These are phyloP conservation scores for Cydia amplana DNA, from an alignment of 1,140 invertebrate species.

Conservation along the genomic window DNA sequence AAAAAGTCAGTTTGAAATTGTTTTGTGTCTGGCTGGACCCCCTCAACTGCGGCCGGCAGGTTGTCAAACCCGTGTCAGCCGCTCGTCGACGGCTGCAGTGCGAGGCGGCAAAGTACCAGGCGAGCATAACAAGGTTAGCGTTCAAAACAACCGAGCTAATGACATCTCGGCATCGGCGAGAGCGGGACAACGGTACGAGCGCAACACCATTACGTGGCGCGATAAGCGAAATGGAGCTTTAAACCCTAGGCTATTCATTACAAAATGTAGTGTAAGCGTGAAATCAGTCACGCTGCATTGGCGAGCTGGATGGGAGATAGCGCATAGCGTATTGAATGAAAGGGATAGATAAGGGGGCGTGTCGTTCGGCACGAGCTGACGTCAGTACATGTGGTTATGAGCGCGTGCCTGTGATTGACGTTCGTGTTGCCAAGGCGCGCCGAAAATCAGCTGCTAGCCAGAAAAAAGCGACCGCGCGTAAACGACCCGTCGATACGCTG, in stretches of 20 bases:
- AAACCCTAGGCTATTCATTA: conserved; percentile 39
- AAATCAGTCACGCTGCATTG: conserved; percentile 54
- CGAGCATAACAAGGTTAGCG: conserved; percentile 53
- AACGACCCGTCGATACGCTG: conserved; percentile 38
- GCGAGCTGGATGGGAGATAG: conserved; percentile 48
- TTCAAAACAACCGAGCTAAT: conserved; percentile 36
- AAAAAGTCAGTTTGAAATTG: conserved; percentile 22
- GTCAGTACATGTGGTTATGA: conserved; percentile 56
- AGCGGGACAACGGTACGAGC: conserved; percentile 43
- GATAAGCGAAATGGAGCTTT: conserved; percentile 44
- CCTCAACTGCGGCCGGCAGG: conserved; percentile 43
- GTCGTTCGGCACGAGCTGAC: conserved; percentile 48
- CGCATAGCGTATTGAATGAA: conserved; percentile 39
- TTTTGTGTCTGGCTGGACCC: conserved; percentile 23
- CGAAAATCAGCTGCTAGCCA: conserved; percentile 71
- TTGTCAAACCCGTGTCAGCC: conserved; percentile 71
- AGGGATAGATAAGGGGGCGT: conserved; percentile 57
- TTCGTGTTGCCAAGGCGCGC: conserved; percentile 53
- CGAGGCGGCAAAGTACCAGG: conserved; percentile 78
- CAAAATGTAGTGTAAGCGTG: conserved; percentile 37
- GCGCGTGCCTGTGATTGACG: conserved; percentile 58
- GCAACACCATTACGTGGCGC: conserved; percentile 34
- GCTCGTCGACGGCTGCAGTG: conserved; percentile 69
- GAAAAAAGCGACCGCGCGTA: conserved; percentile 48
- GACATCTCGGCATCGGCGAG: conserved; percentile 35